Conservation (phyloP, 2,113 vertebrate genomes). For the Thomomys bottae region DNA sequence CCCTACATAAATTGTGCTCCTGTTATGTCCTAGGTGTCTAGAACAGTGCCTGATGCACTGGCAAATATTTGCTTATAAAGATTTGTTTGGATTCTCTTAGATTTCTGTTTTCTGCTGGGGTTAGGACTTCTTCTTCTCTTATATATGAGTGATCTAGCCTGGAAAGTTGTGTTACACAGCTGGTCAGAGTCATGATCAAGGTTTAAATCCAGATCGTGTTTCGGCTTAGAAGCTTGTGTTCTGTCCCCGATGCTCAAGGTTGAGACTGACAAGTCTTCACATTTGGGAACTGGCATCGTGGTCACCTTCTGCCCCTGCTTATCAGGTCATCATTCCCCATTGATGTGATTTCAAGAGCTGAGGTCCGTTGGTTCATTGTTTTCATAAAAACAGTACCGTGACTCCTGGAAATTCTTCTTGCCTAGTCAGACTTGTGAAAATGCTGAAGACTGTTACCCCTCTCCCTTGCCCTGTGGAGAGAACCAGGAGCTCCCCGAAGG, state of each 20-base stretch:
- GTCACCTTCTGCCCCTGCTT: neutral
- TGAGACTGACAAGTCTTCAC: neutral
- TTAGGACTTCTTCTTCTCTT: neutral
- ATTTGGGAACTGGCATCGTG: neutral
- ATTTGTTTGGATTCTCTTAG: neutral
- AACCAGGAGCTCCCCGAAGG: neutral
- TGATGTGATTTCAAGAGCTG: constrained; percentile 22
- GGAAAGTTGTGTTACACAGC: neutral
- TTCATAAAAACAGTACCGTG: neutral
- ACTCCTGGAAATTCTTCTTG: constrained; percentile 13
- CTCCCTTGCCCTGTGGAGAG: constrained; percentile 13
- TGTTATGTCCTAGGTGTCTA: neutral
- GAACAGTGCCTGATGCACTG: neutral
- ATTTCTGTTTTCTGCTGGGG: neutral
- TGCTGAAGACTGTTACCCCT: constrained; percentile 16
- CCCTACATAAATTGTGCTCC: neutral
- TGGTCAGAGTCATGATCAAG: neutral
- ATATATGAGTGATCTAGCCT: neutral
- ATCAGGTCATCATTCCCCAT: neutral
- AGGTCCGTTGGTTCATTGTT: constrained; percentile 27
- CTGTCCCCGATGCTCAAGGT: neutral
- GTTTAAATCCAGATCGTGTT: neutral
- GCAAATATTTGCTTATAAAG: neutral
- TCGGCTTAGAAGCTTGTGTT: neutral
- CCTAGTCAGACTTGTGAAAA: constrained; percentile 16